Base-by-base conservation (phyloP, 1,140 invertebrate species). In the Brachionus angularis region DNA sequence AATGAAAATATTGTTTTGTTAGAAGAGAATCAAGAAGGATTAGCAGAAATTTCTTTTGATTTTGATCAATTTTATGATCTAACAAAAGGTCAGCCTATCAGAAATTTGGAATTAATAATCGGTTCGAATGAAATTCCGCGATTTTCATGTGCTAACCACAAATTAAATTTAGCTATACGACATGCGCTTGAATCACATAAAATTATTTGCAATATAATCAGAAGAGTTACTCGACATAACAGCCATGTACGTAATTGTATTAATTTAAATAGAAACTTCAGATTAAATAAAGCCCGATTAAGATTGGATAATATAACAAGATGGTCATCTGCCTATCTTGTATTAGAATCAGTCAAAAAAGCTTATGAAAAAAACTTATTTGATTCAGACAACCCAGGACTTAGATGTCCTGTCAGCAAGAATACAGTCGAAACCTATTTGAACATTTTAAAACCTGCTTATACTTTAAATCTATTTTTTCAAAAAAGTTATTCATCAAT, bases 241-340 rank as follows among this genome's bases (percentile, higher is more conserved):
- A 53, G 27, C 27, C 50, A 53, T 1, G n/a, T 53, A 31, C n/a
- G 29, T 18, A 29, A 27, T 29, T n/a, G 49, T 27, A 52, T 52
- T 27, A 52, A 52, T 29, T 52, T 52, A 52, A 52, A 52, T 27
- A 52, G 49, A 52, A 52, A 52, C 29, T 52, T 52, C n/a, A 23
- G 49, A 52, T n/a, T 29, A 25, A 53, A 53, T 53, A 53, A 53
- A 8, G 50, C 50, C 16, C 50, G 50, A 31, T 33, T 53, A 18
- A 34, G 50, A 53, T 53, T 53, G 31, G 50, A 53, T 53, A 53
- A 53, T 31, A n/a, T 53, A n/a, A 53, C 29, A 18, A 53, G 50
- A 53, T 53, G 50, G 50, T 53, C 50, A 34, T 53, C 29, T 25
- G 29, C 27, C 18, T 53, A 34, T 29, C 27, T 52, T 4, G 49